Evolutionary conservation across 2,797 vertebrate genomes (phyloP).

Genomic region (Molossus molossus): DNA sequence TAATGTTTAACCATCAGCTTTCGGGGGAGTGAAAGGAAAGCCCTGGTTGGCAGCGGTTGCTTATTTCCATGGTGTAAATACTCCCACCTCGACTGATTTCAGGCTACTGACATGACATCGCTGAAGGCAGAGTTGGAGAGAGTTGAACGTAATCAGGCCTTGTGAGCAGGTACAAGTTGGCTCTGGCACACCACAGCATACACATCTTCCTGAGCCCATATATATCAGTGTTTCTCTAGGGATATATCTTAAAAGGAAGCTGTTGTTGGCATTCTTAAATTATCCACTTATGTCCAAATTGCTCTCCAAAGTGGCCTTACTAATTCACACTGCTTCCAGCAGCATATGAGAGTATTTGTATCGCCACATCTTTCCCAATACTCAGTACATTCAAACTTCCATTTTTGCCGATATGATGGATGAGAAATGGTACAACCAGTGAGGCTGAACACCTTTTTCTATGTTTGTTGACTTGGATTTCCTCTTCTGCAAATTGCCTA

Average conservation of each 20-base stretch:
- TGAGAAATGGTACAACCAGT: neutral
- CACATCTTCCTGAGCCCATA: rapidly evolving
- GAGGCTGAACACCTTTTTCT: neutral
- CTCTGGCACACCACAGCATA: rapidly evolving
- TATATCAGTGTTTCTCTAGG: rapidly evolving
- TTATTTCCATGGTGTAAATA: neutral
- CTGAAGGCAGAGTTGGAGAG: neutral
- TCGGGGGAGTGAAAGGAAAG: neutral
- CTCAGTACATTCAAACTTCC: neutral
- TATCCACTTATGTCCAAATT: neutral
- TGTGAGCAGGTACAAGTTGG: rapidly evolving
- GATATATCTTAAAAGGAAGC: neutral
- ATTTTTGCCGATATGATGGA: neutral
- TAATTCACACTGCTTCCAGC: neutral
- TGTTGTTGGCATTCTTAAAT: neutral
- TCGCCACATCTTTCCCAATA: neutral
- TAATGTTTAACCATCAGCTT: neutral
- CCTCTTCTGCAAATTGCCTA: neutral
- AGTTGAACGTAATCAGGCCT: neutral
- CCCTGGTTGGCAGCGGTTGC: neutral
- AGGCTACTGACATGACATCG: neutral
- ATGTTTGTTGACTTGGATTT: too few species aligned
- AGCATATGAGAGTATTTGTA: rapidly evolving
- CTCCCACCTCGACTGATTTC: neutral
- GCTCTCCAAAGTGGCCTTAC: neutral